These are phyloP conservation scores for Craterocephalus amniculus DNA, from an alignment of 2,797 vertebrate species.

Conservation along the genomic window DNA sequence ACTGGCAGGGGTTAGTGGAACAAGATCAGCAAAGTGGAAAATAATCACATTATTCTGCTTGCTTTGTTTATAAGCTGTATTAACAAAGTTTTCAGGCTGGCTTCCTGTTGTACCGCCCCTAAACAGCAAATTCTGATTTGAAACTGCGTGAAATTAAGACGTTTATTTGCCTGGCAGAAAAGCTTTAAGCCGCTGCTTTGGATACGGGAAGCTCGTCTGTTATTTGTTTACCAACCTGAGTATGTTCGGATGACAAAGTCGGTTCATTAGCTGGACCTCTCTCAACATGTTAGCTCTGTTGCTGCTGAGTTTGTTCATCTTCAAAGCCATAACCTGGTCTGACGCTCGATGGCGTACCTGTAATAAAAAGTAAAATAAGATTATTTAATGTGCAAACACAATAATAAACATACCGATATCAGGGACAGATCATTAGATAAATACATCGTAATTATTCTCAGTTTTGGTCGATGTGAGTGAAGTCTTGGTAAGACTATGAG, in stretches of 20 bases:
- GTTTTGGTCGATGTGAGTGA: neutral
- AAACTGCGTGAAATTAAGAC: neutral
- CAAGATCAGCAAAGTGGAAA: constrained; percentile 1
- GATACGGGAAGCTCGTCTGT: neutral
- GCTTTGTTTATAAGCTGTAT: constrained; percentile 5
- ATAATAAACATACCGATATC: neutral
- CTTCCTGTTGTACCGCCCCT: too few relatives aligned
- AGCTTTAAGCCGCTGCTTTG: neutral
- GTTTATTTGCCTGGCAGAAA: neutral
- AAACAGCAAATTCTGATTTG: neutral
- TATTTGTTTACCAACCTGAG: constrained; percentile 64
- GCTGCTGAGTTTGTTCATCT: constrained; percentile 98
- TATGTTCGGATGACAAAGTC: constrained; percentile 89
- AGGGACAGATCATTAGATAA: neutral
- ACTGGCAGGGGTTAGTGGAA: neutral
- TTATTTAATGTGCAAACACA: neutral
- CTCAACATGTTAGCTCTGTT: constrained; percentile 97
- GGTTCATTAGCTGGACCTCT: constrained; percentile 98
- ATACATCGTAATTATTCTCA: neutral
- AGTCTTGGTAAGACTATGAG: neutral
- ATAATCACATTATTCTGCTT: neutral
- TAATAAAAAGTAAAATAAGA: constrained; percentile 23
- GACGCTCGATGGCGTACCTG: constrained; percentile 94
- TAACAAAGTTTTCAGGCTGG: neutral
- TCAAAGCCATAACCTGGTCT: constrained; percentile 97